Conservation (phyloP, 2,797 vertebrate species). For the Fringilla coelebs region DNA sequence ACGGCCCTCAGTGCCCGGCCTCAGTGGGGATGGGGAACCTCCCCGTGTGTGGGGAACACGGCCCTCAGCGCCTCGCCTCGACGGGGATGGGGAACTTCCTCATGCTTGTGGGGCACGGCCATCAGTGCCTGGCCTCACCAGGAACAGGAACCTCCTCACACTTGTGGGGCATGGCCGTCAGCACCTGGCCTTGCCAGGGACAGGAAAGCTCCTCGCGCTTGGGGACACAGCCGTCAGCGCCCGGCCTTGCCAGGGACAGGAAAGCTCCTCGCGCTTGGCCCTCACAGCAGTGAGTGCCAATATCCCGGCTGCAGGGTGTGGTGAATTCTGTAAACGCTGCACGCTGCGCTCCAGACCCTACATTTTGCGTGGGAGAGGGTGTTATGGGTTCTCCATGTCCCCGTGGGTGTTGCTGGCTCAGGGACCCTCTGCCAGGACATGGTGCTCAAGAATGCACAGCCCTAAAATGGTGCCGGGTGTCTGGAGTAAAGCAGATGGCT, state of each 20-base stretch:
- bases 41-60: neutral
- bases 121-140: neutral
- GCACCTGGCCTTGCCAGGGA: rapidly evolving
- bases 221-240: too few species aligned
- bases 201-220: too few species aligned
- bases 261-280: neutral
- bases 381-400: rapidly evolving
- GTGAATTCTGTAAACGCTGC: neutral
- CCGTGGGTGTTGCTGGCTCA: rapidly evolving
- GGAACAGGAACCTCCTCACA: rapidly evolving
- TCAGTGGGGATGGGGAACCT: rapidly evolving
- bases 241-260: rapidly evolving
- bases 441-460: neutral
- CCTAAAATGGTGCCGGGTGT: neutral
- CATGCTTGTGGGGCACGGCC: neutral
- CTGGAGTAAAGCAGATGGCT: neutral
- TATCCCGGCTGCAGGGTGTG: neutral
- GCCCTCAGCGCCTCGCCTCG: rapidly evolving
- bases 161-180: too few species aligned
- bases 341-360: rapidly evolving
- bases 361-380: rapidly evolving
- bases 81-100: rapidly evolving
- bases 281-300: rapidly evolving
- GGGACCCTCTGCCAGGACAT: neutral
- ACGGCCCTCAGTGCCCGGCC: rapidly evolving